A percentile compares a stretch with the other conserved stretches of the same genome.
Evolutionary conservation across 2,888 invertebrate species (phyloP).

Genomic region (Chirona hameri): DNA sequence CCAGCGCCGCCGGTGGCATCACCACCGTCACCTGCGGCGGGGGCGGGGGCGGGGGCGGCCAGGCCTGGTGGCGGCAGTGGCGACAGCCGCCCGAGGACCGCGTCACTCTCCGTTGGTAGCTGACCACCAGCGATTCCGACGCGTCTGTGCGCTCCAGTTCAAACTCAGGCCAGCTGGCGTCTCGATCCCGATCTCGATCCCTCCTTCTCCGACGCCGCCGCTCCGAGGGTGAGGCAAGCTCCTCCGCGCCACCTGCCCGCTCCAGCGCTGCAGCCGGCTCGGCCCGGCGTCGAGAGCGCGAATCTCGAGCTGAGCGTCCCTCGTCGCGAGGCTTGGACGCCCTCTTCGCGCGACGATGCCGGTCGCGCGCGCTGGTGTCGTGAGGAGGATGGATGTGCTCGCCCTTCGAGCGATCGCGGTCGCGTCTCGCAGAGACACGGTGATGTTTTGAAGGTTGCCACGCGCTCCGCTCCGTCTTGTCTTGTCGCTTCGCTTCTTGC

Average conservation of each 20-base stretch:
- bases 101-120: slow-evolving; percentile 1
- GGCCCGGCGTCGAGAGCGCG: too few relatives aligned
- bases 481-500: too few relatives aligned
- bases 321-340: too few relatives aligned
- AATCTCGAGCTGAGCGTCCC: too few relatives aligned
- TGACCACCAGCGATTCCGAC: slow-evolving; percentile 10
- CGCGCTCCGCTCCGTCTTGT: too few relatives aligned
- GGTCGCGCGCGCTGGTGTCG: too few relatives aligned
- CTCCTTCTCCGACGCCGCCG: background rate
- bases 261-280: background rate
- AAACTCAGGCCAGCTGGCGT: background rate
- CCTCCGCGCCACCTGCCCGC: background rate
- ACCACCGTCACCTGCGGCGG: background rate
- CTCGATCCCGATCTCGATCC: background rate
- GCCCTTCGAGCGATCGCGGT: too few relatives aligned
- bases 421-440: too few relatives aligned
- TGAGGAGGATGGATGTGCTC: too few relatives aligned
- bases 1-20: background rate
- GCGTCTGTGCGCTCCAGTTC: background rate
- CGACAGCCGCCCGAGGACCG: background rate
- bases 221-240: background rate
- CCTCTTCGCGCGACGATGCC: too few relatives aligned
- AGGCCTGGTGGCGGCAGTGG: background rate
- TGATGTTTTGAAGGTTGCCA: too few relatives aligned
- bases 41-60: background rate